Evolutionary conservation across 2,888 invertebrate species (phyloP).

Genomic region (Terebella lapidaria): DNA sequence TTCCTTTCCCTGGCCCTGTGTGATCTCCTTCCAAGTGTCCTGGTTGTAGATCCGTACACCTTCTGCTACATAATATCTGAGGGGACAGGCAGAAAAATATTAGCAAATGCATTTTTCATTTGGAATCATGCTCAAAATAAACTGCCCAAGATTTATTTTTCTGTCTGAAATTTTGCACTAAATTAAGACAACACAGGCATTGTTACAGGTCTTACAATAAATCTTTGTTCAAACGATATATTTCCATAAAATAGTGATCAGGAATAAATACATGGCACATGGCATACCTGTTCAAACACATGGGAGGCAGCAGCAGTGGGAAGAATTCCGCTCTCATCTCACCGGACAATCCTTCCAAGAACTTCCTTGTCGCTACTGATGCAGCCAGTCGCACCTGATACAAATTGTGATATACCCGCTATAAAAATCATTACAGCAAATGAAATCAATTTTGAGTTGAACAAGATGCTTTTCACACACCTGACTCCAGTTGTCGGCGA

Average conservation of each 20-base stretch:
- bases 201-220: too few species aligned
- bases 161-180: too few species aligned
- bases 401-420: background rate
- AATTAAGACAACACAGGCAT: too few species aligned
- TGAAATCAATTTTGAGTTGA: too few species aligned
- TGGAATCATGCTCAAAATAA: too few species aligned
- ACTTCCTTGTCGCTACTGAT: slow-evolving; percentile 57
- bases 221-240: too few species aligned
- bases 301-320: slow-evolving; percentile 55
- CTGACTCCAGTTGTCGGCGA: slow-evolving; percentile 59
- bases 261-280: too few species aligned
- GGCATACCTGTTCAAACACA: slow-evolving; percentile 59
- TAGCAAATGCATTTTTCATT: too few species aligned
- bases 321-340: slow-evolving; percentile 52
- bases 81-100: background rate
- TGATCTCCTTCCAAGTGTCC: slow-evolving; percentile 58
- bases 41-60: slow-evolving; percentile 59
- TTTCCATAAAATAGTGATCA: too few species aligned
- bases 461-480: too few species aligned
- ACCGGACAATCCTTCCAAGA: slow-evolving; percentile 52
- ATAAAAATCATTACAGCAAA: too few species aligned
- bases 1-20: slow-evolving; percentile 53
- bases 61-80: slow-evolving; percentile 59
- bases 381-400: slow-evolving; percentile 57
- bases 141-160: too few species aligned